Evolutionary conservation across 2,888 invertebrate species (phyloP), one percentile per base, ranked within the genome.

Genomic region (Heliconius ethilla): DNA sequence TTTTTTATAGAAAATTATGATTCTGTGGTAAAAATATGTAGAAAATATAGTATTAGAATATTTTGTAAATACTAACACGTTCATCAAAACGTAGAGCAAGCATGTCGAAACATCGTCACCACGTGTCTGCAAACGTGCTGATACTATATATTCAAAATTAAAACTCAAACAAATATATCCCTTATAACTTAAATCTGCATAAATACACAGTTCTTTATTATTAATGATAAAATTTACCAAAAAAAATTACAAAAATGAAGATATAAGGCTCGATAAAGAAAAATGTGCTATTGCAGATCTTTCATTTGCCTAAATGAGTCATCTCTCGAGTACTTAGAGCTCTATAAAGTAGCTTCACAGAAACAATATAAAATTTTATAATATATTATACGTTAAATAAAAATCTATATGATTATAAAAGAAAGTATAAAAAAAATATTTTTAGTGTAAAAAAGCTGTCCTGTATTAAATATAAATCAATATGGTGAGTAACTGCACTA

Each of bases 401-500:
- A 70, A 29, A 29, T 62, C 15, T 63, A 27, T 15, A 63, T 15
- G 5, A 62, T 27, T 25, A 13, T 10, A 13, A 37, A 37, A 66
- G 10, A 45, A 33, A 45, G 45, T 62, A 3, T 4, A n/a, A 67
- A 37, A 65, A 70, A 78, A 6, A 22, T 33, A 1, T 29, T n/a
- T 59, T 75, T 75, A 25, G 62, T 25, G 22, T 62, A 67, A 78
- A 70, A 74, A 75, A 78, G n/a, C 81, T 82, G 83, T 86, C 63
- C 74, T 74, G 40, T 73, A 73, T 73, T 77, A 74, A 73, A 75
- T 66, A 77, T 77, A 77, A 91, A 92, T 93, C 93, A 90, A 93
- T 93, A 93, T 91, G 89, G 90, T 91, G 89, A 89, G 84, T 85
- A 85, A 92, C 91, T 93, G 93, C 93, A 92, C 90, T 92, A 93